phyloP scores from a whole-genome alignment of 2,797 vertebrate genomes.

The Morelia viridis region DNA sequence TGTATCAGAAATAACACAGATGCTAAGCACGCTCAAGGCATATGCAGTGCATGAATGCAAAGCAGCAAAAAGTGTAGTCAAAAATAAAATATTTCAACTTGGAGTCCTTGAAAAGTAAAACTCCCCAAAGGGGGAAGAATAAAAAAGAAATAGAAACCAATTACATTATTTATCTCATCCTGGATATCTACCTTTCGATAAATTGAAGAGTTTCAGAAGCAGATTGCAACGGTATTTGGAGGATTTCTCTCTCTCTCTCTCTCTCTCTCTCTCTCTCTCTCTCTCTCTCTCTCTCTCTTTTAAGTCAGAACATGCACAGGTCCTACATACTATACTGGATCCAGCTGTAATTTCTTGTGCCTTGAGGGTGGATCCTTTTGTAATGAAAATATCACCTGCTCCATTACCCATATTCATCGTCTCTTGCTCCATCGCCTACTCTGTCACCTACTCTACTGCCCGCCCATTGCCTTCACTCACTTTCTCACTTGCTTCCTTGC shows the following conservation, averaged over 20 bases:
- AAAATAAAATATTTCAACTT: neutral
- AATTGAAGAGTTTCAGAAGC: neutral
- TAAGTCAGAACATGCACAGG: neutral
- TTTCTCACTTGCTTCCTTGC: neutral
- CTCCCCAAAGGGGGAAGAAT: neutral
- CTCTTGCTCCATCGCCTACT: neutral
- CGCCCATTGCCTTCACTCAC: neutral
- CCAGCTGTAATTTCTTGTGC: neutral
- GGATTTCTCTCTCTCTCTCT: neutral
- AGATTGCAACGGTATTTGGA: neutral
- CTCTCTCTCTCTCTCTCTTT: neutral
- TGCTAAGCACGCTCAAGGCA: neutral
- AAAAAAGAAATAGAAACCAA: neutral
- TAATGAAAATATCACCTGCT: neutral
- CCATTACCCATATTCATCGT: neutral
- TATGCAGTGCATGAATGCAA: too few species aligned
- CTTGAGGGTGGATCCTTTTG: neutral
- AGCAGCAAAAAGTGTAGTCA: neutral
- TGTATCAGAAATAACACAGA: neutral
- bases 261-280: neutral
- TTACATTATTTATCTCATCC: neutral
- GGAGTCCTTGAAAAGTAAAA: neutral
- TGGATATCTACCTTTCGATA: neutral
- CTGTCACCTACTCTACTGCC: neutral
- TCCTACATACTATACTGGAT: neutral